These are phyloP conservation scores for Acyrthosiphon pisum DNA, from an alignment of 1,140 invertebrate genomes.

Conservation along the genomic window DNA sequence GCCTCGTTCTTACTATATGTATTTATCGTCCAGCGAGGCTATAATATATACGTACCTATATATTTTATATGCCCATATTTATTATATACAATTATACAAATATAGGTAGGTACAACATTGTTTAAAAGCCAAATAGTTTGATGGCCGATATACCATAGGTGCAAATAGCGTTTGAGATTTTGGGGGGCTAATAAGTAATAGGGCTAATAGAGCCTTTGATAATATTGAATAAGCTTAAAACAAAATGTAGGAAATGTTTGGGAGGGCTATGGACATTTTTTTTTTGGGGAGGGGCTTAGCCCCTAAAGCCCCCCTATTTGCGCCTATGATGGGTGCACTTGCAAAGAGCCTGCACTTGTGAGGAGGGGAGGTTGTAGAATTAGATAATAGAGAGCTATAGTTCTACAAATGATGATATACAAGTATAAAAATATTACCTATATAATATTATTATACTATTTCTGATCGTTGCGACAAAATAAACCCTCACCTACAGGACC, in stretches of 20 bases:
- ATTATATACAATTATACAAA: not conserved
- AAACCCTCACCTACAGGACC: not conserved
- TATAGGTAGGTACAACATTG: not conserved
- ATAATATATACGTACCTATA: not conserved
- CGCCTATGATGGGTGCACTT: no score
- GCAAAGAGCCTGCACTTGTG: not conserved
- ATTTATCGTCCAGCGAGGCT: not conserved
- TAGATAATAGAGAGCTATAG: not conserved
- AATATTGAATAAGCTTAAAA: no score
- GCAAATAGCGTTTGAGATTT: no score
- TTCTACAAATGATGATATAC: not conserved
- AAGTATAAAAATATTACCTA: not conserved
- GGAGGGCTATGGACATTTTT: no score
- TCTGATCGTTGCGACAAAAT: not conserved
- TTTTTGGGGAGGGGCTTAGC: no score
- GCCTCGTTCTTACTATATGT: not conserved
- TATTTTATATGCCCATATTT: not conserved
- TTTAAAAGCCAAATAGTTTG: not conserved
- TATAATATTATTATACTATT: not conserved
- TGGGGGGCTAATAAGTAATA: no score
- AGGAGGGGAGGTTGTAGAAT: not conserved
- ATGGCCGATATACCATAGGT: no score
- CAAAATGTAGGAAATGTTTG: no score
- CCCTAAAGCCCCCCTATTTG: no score
- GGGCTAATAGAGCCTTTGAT: no score